Evolutionary conservation across 1,140 invertebrate genomes (phyloP).

Genomic region (Whitmania pigra): DNA sequence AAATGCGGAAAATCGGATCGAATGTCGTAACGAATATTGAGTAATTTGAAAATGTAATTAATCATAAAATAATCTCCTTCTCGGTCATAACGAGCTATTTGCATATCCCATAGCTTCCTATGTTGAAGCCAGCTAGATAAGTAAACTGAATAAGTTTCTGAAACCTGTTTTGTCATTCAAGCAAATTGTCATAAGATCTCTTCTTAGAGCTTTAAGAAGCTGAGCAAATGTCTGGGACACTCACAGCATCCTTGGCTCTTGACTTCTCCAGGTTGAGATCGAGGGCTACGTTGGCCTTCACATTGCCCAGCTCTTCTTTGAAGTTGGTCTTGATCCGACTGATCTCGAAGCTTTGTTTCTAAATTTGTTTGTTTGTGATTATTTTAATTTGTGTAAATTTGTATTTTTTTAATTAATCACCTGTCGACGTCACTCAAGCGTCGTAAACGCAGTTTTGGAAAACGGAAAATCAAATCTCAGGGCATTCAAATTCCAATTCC

Average conservation of each 20-base stretch:
- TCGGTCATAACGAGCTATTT: too few species aligned
- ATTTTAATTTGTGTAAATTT: too few species aligned
- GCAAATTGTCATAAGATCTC: too few species aligned
- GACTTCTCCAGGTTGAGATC: conserved; percentile 42
- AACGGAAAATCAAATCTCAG: not conserved
- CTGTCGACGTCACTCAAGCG: too few species aligned
- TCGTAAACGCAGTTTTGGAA: too few species aligned
- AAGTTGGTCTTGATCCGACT: conserved; percentile 31
- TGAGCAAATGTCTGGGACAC: conserved; percentile 23
- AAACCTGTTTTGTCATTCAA: not conserved
- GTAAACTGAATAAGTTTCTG: too few species aligned
- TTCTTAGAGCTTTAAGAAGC: not conserved
- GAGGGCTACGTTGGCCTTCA: conserved; percentile 36
- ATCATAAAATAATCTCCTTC: too few species aligned
- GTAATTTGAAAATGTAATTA: too few species aligned
- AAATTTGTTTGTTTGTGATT: too few species aligned
- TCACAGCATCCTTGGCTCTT: conserved; percentile 38
- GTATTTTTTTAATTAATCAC: too few species aligned
- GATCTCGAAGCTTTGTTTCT: conserved; percentile 37
- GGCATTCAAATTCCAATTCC: not conserved
- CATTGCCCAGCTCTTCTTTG: conserved; percentile 36
- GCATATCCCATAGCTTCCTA: not conserved
- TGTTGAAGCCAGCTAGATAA: too few species aligned
- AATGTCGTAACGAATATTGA: not conserved
- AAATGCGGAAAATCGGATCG: conserved; percentile 17